Evolutionary conservation across 37 sponge, comb jelly and placozoan genomes (phyloP).

Genomic region (Spongilla lacustris): DNA sequence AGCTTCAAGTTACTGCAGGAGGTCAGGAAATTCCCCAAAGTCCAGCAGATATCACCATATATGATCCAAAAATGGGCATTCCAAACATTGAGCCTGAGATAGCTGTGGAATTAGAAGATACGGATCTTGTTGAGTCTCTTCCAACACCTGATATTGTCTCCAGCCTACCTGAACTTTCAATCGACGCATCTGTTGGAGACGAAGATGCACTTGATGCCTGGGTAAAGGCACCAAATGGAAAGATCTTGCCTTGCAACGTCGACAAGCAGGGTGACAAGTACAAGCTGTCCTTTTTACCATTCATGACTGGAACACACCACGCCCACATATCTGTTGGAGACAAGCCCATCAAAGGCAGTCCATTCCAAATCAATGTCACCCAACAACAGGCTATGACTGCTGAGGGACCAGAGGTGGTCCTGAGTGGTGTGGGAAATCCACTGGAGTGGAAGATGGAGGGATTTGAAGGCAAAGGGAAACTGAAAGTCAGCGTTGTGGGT

Average conservation of each 20-base stretch:
- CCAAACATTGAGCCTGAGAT: not conserved
- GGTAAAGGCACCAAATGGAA: not conserved
- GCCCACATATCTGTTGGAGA: conserved; percentile 4
- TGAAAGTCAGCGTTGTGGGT: not conserved
- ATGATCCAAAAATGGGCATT: not conserved
- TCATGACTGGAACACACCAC: not conserved
- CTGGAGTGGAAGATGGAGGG: not conserved
- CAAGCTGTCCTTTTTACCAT: not conserved
- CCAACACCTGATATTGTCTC: not conserved
- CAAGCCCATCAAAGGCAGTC: conserved; percentile 26
- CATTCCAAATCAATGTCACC: conserved; percentile 31
- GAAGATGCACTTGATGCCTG: not conserved
- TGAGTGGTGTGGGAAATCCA: not conserved
- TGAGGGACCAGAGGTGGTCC: not conserved
- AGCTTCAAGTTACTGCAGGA: not conserved
- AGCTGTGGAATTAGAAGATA: not conserved
- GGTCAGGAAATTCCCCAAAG: not conserved
- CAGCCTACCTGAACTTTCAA: not conserved
- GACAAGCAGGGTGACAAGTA: not conserved
- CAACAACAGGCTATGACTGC: not conserved
- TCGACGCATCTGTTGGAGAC: not conserved
- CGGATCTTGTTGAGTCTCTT: not conserved
- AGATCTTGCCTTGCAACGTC: not conserved
- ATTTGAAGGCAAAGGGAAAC: not conserved
- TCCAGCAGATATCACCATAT: not conserved